A percentile compares a stretch with the other conserved stretches of the same genome.
phyloP scores from a whole-genome alignment of 2,113 vertebrate species.

The Ammodytes dubius region DNA sequence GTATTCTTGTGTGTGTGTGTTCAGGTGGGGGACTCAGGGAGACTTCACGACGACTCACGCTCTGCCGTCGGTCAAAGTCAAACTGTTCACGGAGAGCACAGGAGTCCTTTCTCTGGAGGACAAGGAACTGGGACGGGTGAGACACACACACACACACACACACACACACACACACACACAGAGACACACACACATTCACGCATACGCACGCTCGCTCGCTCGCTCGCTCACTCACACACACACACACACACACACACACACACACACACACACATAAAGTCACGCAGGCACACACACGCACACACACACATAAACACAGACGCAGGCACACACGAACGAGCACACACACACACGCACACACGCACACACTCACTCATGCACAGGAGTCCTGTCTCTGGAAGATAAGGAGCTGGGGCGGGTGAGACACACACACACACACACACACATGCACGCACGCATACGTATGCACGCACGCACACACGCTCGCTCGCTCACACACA shows the following conservation, averaged over 20 bases:
- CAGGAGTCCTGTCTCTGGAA: constrained; percentile 94
- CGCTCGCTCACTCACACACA: too few species aligned
- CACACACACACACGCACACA: too few species aligned
- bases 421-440: constrained; percentile 58
- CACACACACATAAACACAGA: too few species aligned
- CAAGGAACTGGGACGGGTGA: constrained; percentile 96
- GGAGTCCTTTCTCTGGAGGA: constrained; percentile 96
- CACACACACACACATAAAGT: too few species aligned
- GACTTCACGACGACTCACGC: constrained; percentile 97
- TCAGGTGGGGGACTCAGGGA: constrained; percentile 98
- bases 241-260: too few species aligned
- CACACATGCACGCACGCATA: too few species aligned
- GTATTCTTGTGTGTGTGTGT: constrained; percentile 57
- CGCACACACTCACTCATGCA: constrained; percentile 66
- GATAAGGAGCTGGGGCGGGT: constrained; percentile 98
- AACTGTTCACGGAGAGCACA: constrained; percentile 97
- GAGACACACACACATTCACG: too few species aligned
- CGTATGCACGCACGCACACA: neutral
- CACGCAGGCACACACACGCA: too few species aligned
- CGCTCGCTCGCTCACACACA: neutral
- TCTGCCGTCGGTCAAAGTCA: constrained; percentile 95
- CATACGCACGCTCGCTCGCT: too few species aligned
- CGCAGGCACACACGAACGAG: too few species aligned
- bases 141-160: constrained; percentile 33
- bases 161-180: too few species aligned